Conservation (phyloP, 2,113 vertebrate species). For the Tachysurus vachellii region DNA sequence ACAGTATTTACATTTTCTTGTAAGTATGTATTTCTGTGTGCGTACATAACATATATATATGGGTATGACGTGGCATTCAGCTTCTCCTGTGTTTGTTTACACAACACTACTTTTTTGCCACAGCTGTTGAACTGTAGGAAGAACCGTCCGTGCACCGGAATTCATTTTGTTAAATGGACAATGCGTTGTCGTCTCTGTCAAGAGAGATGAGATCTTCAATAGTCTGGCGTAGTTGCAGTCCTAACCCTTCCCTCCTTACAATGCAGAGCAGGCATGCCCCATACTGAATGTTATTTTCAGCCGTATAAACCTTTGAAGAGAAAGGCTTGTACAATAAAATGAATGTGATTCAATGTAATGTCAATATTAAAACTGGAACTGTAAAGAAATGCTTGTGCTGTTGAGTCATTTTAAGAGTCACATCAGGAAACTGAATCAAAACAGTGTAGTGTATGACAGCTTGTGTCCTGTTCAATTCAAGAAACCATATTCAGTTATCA, state of each 20-base stretch:
- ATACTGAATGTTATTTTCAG: conserved; percentile 70
- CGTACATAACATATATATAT: conserved; percentile 68
- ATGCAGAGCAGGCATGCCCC: conserved; percentile 70
- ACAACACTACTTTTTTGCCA: conserved; percentile 64
- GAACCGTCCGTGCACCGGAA: conserved; percentile 54
- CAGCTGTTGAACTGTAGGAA: conserved; percentile 58
- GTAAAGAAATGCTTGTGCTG: conserved; percentile 43
- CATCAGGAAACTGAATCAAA: neutral
- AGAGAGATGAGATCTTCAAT: conserved; percentile 47
- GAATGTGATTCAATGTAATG: conserved; percentile 75
- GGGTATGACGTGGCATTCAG: conserved; percentile 65
- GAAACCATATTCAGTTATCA: neutral
- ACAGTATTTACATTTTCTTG: conserved; percentile 68
- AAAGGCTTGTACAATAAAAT: conserved; percentile 73
- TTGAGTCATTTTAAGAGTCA: conserved; percentile 12
- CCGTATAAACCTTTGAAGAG: conserved; percentile 70
- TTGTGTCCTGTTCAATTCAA: neutral
- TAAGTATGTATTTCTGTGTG: conserved; percentile 66
- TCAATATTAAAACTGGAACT: conserved; percentile 72
- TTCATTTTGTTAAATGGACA: conserved; percentile 61
- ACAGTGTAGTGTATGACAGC: neutral
- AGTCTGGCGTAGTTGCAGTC: conserved; percentile 60
- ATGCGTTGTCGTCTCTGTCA: conserved; percentile 44
- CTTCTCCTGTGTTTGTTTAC: conserved; percentile 66
- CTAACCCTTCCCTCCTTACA: conserved; percentile 47